These are phyloP conservation scores for Leptopilina syphax DNA, from an alignment of 2,888 invertebrate species.

Conservation along the genomic window DNA sequence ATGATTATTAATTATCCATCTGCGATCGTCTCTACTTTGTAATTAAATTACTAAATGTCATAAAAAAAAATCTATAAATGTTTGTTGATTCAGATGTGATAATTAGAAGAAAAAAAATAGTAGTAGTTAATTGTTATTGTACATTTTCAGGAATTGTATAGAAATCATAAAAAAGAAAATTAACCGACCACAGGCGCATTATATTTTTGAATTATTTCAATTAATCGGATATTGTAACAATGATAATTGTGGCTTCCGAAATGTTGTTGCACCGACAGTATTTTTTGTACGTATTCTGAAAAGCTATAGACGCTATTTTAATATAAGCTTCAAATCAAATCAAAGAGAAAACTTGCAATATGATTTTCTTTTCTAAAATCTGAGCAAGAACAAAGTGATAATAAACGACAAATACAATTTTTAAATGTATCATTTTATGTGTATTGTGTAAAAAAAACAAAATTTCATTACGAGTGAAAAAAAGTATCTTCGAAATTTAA, in stretches of 20 bases:
- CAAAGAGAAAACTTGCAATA: constrained; percentile 40
- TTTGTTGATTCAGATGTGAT: constrained; percentile 14
- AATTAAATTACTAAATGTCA: constrained; percentile 16
- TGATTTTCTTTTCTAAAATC: constrained; percentile 23
- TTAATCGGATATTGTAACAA: constrained; percentile 40
- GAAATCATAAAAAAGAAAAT: not conserved
- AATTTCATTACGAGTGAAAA: not conserved
- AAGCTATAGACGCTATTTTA: constrained; percentile 41
- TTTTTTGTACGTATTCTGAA: constrained; percentile 54
- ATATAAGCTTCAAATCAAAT: constrained; percentile 30
- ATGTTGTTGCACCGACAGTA: constrained; percentile 51
- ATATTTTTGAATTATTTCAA: constrained; percentile 39
- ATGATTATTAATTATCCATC: constrained; percentile 12
- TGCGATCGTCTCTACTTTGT: constrained; percentile 2
- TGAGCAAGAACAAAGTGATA: constrained; percentile 25
- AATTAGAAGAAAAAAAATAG: constrained; percentile 32
- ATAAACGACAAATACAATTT: constrained; percentile 37
- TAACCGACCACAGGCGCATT: not conserved
- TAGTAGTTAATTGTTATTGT: not conserved
- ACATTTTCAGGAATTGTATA: constrained; percentile 16
- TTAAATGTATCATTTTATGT: constrained; percentile 38
- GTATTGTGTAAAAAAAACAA: constrained; percentile 15
- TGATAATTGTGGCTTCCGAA: constrained; percentile 50
- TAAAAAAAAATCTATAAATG: constrained; percentile 7
- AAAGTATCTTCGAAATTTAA: not conserved